Evolutionary conservation across 2,888 invertebrate species (phyloP).

Genomic region (Diplolepis rosae): DNA sequence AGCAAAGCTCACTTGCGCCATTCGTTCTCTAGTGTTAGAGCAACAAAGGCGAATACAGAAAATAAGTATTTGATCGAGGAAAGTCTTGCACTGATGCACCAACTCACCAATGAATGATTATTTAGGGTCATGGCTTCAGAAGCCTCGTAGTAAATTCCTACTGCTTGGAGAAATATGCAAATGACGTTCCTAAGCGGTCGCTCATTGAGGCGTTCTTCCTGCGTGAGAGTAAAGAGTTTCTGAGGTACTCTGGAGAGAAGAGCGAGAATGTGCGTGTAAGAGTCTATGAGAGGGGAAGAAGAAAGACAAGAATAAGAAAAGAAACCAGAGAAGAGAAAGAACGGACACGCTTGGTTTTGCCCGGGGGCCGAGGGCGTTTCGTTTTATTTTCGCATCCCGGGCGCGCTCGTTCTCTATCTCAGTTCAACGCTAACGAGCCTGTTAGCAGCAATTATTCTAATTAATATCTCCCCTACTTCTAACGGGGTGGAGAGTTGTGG

Average conservation of each 20-base stretch:
- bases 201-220: conserved; percentile 58
- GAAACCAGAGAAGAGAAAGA: conserved; percentile 68
- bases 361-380: conserved; percentile 47
- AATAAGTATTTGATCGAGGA: conserved; percentile 14
- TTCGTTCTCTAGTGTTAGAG: not conserved
- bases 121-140: conserved; percentile 40
- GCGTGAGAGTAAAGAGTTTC: conserved; percentile 34
- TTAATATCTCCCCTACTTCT: conserved; percentile 69
- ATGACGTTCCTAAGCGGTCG: conserved; percentile 52
- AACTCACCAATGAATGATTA: conserved; percentile 18
- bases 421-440: conserved; percentile 72
- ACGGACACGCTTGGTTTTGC: conserved; percentile 65
- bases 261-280: conserved; percentile 39
- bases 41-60: too few species aligned
- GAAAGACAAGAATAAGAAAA: conserved; percentile 33
- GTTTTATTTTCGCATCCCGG: conserved; percentile 62
- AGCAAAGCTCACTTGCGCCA: not conserved
- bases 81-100: not conserved
- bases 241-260: conserved; percentile 10
- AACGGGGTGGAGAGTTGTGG: conserved; percentile 36
- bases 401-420: conserved; percentile 68
- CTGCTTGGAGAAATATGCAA: conserved; percentile 63
- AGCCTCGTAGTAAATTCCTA: conserved; percentile 60
- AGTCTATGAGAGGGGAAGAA: conserved; percentile 44
- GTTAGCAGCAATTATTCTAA: conserved; percentile 74